Conservation (phyloP, 2,888 invertebrate species). For the Sinodicranocentrus sp. region DNA sequence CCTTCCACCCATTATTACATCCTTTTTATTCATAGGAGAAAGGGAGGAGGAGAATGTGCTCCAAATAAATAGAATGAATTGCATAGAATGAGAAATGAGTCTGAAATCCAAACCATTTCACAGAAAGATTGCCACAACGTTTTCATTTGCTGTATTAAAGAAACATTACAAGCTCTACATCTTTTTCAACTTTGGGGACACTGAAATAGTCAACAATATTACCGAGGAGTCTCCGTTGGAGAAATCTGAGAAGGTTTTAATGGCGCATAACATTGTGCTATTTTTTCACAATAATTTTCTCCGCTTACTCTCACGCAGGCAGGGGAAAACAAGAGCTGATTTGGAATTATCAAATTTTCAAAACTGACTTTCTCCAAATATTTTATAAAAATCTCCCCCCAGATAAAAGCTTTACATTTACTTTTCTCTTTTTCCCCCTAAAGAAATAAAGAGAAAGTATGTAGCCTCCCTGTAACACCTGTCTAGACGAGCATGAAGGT, state of each 20-base stretch:
- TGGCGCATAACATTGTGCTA: constrained; percentile 30
- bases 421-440: too few relatives aligned
- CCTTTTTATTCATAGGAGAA: too few relatives aligned
- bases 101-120: constrained; percentile 35
- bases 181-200: constrained; percentile 19
- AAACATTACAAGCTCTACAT: constrained; percentile 21
- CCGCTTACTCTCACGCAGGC: too few relatives aligned
- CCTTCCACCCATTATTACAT: too few relatives aligned
- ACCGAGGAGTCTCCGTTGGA: constrained; percentile 22
- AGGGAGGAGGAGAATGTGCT: neutral
- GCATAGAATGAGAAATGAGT: neutral
- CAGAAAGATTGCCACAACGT: neutral
- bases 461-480: neutral
- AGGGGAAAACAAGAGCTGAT: too few relatives aligned
- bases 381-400: too few relatives aligned
- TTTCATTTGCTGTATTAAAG: constrained; percentile 34
- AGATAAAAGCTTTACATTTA: too few relatives aligned
- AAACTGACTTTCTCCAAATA: neutral
- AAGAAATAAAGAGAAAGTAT: neutral
- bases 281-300: constrained; percentile 27
- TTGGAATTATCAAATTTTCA: neutral
- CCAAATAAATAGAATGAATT: constrained; percentile 8
- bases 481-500: neutral
- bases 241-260: constrained; percentile 38
- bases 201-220: constrained; percentile 19